Evolutionary conservation across 2,113 vertebrate genomes (phyloP), one percentile per base, ranked within the genome.

Genomic region (Empidonax alnorum): DNA sequence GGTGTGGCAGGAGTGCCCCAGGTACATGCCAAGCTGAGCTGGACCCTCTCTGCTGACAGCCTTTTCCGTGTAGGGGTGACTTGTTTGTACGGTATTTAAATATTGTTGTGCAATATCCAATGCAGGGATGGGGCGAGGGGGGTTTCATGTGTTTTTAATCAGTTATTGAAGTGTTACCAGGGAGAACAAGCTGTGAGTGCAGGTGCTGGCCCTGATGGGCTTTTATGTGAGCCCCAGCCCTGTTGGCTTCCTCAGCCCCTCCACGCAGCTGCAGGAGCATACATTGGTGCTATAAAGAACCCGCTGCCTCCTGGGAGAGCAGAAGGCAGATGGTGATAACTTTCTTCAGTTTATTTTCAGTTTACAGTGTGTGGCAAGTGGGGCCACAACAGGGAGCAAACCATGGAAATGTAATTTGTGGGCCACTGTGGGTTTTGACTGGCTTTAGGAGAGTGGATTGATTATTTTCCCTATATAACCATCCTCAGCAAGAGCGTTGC

Each of bases 61-160:
- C 66, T 96, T 95, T 44, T 8, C 85, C 86, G 50, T 18, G 5
- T 53, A 85, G 49, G 71, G 63, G 49, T 72, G 58, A 77, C 81
- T 92, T 30, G 47, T 79, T 87, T 84, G 46, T 75, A 90, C 2
- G 52, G 86, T 95, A 96, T 90, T 95, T 84, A 91, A 83, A 79
- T 69, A 55, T 96, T 96, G 65, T 95, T 94, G 97, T 98, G 97
- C 97, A 98, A 97, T 98, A 97, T 69, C 39, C 88, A 92, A 15
- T 44, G 85, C 87, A 18, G 22, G 35, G 66, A 39, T 71, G 80
- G 72, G n/a, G 56, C 28, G 50, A 42, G 9, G 33, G 13, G 46
- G 23, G 22, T 56, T 94, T 90, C 90, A 78, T 0, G 0, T 90
- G 50, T 21, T 89, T 88, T 90, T 61, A 61, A 46, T 90, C 59